These are phyloP conservation scores for Silurus aristotelis DNA, from an alignment of 2,797 vertebrate species.

Conservation along the genomic window DNA sequence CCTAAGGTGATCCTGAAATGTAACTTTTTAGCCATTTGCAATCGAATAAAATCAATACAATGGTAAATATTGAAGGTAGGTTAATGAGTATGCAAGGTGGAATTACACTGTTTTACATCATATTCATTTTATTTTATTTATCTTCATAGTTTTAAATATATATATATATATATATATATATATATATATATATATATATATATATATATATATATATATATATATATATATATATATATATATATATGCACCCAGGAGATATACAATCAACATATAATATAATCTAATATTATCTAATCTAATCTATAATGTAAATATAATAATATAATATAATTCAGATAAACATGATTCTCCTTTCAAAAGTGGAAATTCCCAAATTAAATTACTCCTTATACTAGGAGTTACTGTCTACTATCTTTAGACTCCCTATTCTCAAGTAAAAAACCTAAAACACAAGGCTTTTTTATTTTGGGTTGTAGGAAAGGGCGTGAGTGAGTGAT, in stretches of 20 bases:
- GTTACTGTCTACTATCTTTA: background rate
- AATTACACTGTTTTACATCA: background rate
- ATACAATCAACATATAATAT: too few species aligned
- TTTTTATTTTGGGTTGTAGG: background rate
- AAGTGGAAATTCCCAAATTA: background rate
- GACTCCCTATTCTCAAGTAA: background rate
- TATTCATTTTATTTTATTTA: background rate
- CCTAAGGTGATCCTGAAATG: background rate
- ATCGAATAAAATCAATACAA: too few species aligned
- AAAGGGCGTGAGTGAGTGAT: slow-evolving; percentile 4
- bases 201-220: too few species aligned
- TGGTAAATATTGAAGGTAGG: background rate
- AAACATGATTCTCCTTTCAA: background rate
- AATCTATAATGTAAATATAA: background rate
- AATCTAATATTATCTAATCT: too few species aligned
- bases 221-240: too few species aligned
- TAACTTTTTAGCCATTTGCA: background rate
- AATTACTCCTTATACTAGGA: too few species aligned
- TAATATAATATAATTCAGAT: background rate
- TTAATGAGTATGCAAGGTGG: background rate
- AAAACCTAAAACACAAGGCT: background rate
- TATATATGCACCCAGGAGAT: too few species aligned
- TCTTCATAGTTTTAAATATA: background rate
- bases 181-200: too few species aligned
- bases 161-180: too few species aligned